phyloP scores from a whole-genome alignment of 1,140 invertebrate genomes.

The Halesus radiatus region DNA sequence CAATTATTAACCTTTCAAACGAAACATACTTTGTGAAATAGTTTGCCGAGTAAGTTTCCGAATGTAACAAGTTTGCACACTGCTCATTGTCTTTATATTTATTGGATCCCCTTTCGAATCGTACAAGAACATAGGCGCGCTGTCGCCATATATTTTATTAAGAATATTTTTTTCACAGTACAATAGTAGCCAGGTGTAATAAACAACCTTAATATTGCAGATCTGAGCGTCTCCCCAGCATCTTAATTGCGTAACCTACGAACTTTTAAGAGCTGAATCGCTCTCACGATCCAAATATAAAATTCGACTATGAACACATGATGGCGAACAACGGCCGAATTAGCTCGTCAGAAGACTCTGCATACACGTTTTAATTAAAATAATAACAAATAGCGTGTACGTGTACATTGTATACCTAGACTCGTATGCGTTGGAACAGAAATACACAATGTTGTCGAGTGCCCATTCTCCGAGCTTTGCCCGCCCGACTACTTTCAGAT shows the following conservation, averaged over 20 bases:
- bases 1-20: too few species aligned
- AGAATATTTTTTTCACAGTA: conserved; percentile 1
- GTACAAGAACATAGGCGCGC: neutral
- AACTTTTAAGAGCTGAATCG: conserved; percentile 21
- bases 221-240: conserved; percentile 15
- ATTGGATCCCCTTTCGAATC: neutral
- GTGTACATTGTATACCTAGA: neutral
- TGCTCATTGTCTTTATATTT: conserved; percentile 8
- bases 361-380: conserved; percentile 47
- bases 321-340: conserved; percentile 19
- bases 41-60: too few species aligned
- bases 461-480: conserved; percentile 18
- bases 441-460: conserved; percentile 44
- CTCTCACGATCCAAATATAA: conserved; percentile 45
- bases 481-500: conserved; percentile 48
- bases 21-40: too few species aligned
- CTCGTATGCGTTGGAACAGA: neutral
- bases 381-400: conserved; percentile 49
- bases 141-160: conserved; percentile 1
- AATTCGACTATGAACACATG: conserved; percentile 17
- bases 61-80: neutral
- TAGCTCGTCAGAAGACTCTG: conserved; percentile 45
- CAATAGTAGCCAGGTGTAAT: conserved; percentile 19
- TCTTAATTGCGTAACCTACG: conserved; percentile 29
- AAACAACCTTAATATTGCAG: conserved; percentile 30